Conservation (phyloP, 1,140 invertebrate species). For the Diorhabda sublineata region DNA sequence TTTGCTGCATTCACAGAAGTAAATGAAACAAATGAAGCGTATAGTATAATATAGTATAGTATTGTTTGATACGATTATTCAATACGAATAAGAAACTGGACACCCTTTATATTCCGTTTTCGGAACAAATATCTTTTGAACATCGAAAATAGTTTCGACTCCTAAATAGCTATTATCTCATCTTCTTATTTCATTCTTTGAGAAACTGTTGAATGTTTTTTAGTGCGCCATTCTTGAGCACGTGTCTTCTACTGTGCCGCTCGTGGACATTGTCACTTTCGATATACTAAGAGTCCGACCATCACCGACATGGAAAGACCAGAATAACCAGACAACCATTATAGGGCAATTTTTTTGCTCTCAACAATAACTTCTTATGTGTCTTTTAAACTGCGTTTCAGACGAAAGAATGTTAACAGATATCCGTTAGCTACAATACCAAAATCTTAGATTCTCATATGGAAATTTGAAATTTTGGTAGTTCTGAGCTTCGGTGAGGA, state of each 20-base stretch:
- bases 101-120: background rate
- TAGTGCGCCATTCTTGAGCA: slow-evolving; percentile 10
- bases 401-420: slow-evolving; percentile 32
- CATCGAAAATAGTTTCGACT: slow-evolving; percentile 9
- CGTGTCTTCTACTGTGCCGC: slow-evolving; percentile 7
- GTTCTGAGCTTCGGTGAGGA: background rate
- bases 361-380: slow-evolving; percentile 33
- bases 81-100: background rate
- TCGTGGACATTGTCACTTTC: slow-evolving; percentile 29
- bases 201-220: slow-evolving; percentile 12
- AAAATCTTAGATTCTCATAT: slow-evolving; percentile 22
- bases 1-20: too few relatives aligned
- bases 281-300: slow-evolving; percentile 2
- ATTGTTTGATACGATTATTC: too few relatives aligned
- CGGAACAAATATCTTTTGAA: slow-evolving; percentile 5
- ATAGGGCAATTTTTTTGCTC: slow-evolving; percentile 31
- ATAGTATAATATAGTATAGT: too few relatives aligned
- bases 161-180: slow-evolving; percentile 12
- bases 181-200: slow-evolving; percentile 17
- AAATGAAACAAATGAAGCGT: too few relatives aligned
- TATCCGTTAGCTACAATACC: slow-evolving; percentile 24
- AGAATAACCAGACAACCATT: slow-evolving; percentile 35
- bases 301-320: slow-evolving; percentile 21
- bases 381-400: slow-evolving; percentile 28
- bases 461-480: slow-evolving; percentile 8